Base-by-base conservation (phyloP, 2,113 vertebrate species). In the Ameiurus melas region DNA sequence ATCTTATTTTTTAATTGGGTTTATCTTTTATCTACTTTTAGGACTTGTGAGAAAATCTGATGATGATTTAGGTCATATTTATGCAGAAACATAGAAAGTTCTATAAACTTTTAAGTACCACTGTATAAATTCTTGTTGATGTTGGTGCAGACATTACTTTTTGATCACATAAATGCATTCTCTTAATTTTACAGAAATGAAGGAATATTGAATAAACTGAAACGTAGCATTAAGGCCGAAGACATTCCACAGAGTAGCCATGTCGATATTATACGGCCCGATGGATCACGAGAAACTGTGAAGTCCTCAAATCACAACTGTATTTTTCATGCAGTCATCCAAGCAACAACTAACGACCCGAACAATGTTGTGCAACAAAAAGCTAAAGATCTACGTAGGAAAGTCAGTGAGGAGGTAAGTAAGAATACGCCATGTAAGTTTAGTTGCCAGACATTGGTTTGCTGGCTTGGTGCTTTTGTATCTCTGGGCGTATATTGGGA, bases 301-400 rank as follows among this genome's bases (percentile, higher is more conserved):
- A 13, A 33, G 16, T 85, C 89, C 17, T 57, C 75, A 19, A 79
- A 79, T 39, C 80, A 80, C 25, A 71, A 87, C 58, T 85, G 89
- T 39, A 75, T 90, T 43, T 90, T 81, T 64, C 86, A 87, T 36
- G 89, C 89, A 27, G 20, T 90, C 30, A 16, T 64, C 33, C 86
- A 90, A 57, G 89, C 89, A 36, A 90, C 82, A 70, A 47, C 51
- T 64, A 47, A 30, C 1, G 6, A n/a, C 75, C 20, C 71, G 9
- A 39, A 47, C 5, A 5, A 66, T 30, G 43, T 55, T 27, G 25
- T 89, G 30, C 39, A 27, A 39, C n/a, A 81, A 30, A 66, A 85
- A 81, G 83, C 84, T 57, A n/a, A 12, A 14, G n/a, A 79, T 47
- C 88, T 89, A 22, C 36, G 62, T 53, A 80, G 33, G 6, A 68